Evolutionary conservation across 2,797 vertebrate species (phyloP).

Genomic region (Pyrocephalus nanus): DNA sequence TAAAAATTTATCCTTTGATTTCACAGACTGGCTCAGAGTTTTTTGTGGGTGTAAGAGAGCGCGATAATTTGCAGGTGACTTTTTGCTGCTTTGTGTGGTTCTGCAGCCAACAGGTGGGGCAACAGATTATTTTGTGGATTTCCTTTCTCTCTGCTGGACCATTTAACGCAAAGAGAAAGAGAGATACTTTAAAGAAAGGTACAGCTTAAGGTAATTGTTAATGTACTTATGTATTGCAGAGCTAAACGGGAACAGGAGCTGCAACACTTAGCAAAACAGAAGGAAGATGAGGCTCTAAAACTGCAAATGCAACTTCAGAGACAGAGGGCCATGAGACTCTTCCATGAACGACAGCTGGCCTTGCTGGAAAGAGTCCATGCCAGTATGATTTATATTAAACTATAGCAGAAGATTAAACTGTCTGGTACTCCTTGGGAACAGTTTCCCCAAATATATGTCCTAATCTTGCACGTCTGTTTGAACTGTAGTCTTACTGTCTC

Average conservation of each 20-base stretch:
- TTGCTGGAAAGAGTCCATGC: slow-evolving; percentile 88
- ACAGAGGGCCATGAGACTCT: slow-evolving; percentile 85
- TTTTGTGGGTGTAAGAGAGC: accelerated
- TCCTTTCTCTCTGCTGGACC: background rate
- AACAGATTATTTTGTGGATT: background rate
- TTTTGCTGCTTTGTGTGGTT: background rate
- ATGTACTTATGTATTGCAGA: slow-evolving; percentile 71
- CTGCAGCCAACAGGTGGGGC: background rate
- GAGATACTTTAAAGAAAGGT: background rate
- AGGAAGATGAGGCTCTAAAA: slow-evolving; percentile 82
- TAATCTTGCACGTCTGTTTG: background rate
- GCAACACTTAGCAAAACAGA: slow-evolving; percentile 76
- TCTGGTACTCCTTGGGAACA: background rate
- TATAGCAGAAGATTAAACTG: background rate
- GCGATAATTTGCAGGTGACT: background rate
- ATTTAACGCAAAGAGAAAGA: background rate
- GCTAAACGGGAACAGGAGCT: slow-evolving; percentile 76
- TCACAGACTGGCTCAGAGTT: background rate
- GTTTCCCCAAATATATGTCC: background rate
- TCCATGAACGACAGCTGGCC: slow-evolving; percentile 85
- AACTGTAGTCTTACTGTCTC: background rate
- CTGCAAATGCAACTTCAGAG: slow-evolving; percentile 84
- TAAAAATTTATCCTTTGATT: background rate
- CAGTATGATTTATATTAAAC: slow-evolving; percentile 74
- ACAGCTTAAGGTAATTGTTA: background rate